Evolutionary conservation across 2,888 invertebrate species (phyloP), one percentile per base, ranked within the genome.

Genomic region (Athalia cordata): DNA sequence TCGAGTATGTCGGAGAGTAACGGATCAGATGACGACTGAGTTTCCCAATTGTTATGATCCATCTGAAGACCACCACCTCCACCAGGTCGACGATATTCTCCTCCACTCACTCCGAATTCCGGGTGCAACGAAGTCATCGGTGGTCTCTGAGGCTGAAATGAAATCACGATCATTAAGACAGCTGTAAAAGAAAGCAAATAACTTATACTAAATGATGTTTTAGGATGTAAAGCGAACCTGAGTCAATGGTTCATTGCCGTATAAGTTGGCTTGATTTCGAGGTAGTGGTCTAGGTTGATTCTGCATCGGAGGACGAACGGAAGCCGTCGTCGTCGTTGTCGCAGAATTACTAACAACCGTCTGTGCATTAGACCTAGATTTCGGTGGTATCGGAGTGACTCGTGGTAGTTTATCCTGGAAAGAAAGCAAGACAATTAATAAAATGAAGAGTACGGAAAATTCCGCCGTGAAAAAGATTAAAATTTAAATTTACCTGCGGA

Each of bases 1-100:
- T 98, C 97, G 83, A 98, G 91, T 83, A 98, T 94, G 85, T 96
- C 95, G 3, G 96, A 96, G 75, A 98, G 92, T 80, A 95, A 92
- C 74, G 94, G 93, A 90, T 96, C 96, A 77, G 92, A 91, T 83
- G 86, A 91, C 83, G 86, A 91, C 85, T 89, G 91, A 84, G 86
- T 91, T 84, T 88, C 92, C 92, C 93, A 90, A 62, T 86, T 82
- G 52, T 79, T 84, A 74, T 85, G 84, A 83, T 89, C 89, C 6
- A 84, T 81, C 11, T 52, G 79, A 67, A 50, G 75, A 78, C 82
- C 84, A 29, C 29, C 29, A 29, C 29, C 29, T 29, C 29, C 29
- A 29, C 29, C 2, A 70, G 86, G 83, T 81, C 87, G 87, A 76
- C 87, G 87, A 81, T 86, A 89, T 79, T 90, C 90, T 80, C 87